Evolutionary conservation across 2,113 vertebrate genomes (phyloP), one percentile per base, ranked within the genome.

Genomic region (Hippocampus barbouri): DNA sequence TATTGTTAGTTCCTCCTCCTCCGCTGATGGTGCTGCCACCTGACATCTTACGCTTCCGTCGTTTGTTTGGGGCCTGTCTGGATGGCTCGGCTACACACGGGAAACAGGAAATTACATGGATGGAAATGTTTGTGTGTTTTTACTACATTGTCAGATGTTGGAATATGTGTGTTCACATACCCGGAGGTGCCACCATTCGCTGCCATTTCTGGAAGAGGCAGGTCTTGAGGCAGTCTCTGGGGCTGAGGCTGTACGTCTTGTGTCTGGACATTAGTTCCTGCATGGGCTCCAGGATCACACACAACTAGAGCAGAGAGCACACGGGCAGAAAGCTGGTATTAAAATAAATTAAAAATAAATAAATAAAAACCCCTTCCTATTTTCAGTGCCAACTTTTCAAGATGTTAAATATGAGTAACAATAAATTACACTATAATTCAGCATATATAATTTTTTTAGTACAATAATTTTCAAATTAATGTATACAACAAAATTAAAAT

Each of bases 131-230:
- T 34, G 16, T 23, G 57, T 38, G 64, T 38, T 38, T 38, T 38
- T 38, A 38, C 34, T 34, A 53, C 15, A 23, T 59, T 11, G 41
- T 38, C 60, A 43, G 23, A 3, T 38, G 15, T 14, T 16, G 60
- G 18, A 11, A 47, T 56, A 15, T 8, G 1, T 61, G 41, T 25
- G 11, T 47, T 49, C 20, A 20, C 64, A 27, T 72, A 98, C 97
- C 97, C 0, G 97, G 97, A 0, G 97, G 97, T n/a, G 97, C 96
- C 5, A 98, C 97, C 96, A 99, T 98, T 82, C 96, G 93, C 86
- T 98, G 97, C 97, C 97, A 99, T 89, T 99, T 98, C 91, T 99
- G 96, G 91, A 98, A 99, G 77, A 99, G 95, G 87, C 97, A 99
- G 75, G 97, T 98, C 90, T 98, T 99, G 91, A 98, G 95, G 92